phyloP scores from a whole-genome alignment of 1,140 invertebrate species.

The Pogonomyrmex barbatus region DNA sequence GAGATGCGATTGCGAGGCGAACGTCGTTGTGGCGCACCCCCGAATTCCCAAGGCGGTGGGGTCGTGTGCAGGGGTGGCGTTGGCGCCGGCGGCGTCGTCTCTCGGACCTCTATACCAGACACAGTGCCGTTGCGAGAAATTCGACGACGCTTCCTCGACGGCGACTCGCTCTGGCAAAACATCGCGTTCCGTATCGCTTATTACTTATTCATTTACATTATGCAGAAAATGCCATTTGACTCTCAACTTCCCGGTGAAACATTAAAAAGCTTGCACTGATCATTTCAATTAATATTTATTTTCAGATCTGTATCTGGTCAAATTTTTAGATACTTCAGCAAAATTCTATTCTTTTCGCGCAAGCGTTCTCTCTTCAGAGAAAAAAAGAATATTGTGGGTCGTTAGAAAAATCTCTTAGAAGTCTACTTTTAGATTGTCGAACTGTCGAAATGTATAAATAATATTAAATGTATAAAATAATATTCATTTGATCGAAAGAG shows the following conservation, averaged over 20 bases:
- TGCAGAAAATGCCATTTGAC: not conserved
- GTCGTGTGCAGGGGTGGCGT: slow-evolving; percentile 77
- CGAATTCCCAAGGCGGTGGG: slow-evolving; percentile 81
- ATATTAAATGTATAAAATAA: not conserved
- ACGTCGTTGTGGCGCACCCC: slow-evolving; percentile 79
- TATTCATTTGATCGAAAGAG: not conserved
- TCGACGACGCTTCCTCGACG: slow-evolving; percentile 82
- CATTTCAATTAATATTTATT: not conserved
- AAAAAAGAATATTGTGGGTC: not conserved
- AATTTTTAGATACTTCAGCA: too few relatives aligned
- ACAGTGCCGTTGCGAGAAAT: slow-evolving; percentile 83
- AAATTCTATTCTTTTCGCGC: too few relatives aligned
- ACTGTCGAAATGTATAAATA: not conserved
- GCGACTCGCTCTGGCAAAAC: slow-evolving; percentile 80
- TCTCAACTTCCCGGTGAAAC: not conserved
- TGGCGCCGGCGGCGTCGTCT: slow-evolving; percentile 80
- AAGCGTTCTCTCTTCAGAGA: not conserved
- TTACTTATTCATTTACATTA: not conserved
- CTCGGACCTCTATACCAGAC: slow-evolving; percentile 80
- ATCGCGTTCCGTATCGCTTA: not conserved
- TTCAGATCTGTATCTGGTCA: too few relatives aligned
- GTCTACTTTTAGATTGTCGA: not conserved
- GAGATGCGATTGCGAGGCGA: slow-evolving; percentile 82
- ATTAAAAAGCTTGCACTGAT: not conserved
- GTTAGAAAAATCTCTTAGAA: not conserved